phyloP scores from a whole-genome alignment of 2,888 invertebrate genomes.

The Phragmatobia fuliginosa region DNA sequence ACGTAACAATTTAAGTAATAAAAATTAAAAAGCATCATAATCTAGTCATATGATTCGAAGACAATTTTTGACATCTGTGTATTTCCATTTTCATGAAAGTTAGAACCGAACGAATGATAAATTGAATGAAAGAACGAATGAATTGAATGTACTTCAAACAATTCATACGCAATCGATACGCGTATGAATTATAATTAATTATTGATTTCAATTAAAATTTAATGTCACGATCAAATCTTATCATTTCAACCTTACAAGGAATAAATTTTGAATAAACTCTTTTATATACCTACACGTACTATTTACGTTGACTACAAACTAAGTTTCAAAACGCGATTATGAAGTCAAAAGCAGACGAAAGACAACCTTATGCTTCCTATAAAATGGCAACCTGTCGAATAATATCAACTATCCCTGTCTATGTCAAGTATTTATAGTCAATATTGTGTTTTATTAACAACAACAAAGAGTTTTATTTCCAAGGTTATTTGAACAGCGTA shows the following conservation, averaged over 20 bases:
- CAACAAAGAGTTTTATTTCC: too few relatives aligned
- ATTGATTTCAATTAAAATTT: neutral
- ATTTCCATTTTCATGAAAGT: neutral
- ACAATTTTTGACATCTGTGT: neutral
- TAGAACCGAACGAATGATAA: slow-evolving; percentile 3
- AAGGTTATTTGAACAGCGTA: too few relatives aligned
- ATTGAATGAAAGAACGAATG: slow-evolving; percentile 12
- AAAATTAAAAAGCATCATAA: neutral
- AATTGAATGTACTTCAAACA: neutral
- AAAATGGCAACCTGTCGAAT: too few relatives aligned
- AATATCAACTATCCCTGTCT: too few relatives aligned
- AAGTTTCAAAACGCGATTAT: neutral
- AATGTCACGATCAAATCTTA: neutral
- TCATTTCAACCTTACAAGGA: neutral
- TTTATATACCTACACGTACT: slow-evolving; percentile 16
- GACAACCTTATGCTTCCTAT: neutral
- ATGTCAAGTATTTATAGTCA: too few relatives aligned
- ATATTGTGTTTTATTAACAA: too few relatives aligned
- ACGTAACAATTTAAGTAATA: neutral
- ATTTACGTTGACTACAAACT: slow-evolving; percentile 19
- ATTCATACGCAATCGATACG: neutral
- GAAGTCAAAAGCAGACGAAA: slow-evolving; percentile 8
- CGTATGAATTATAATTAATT: neutral
- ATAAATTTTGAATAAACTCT: neutral
- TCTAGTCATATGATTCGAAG: neutral